Percentiles rank a stretch among this genome's conserved stretches.
Evolutionary conservation across 2,113 vertebrate genomes (phyloP).

Genomic region (Calyptomena viridis): DNA sequence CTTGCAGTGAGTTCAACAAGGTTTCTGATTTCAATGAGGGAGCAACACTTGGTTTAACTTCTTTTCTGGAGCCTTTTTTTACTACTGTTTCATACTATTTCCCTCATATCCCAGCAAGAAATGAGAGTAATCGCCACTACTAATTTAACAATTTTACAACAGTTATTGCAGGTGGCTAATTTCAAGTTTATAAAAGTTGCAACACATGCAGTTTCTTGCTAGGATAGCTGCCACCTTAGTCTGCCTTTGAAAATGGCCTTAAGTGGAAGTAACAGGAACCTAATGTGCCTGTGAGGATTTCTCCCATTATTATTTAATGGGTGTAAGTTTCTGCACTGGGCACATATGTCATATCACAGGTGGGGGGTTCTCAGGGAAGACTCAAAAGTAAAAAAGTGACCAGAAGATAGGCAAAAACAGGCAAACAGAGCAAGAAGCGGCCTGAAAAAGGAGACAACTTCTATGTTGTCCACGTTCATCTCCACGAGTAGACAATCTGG

Average conservation of each 20-base stretch:
- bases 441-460: neutral
- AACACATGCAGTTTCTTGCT: neutral
- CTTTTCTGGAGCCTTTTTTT: slow-evolving; percentile 17
- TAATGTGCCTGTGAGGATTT: neutral
- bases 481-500: neutral
- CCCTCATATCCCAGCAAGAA: neutral
- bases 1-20: neutral
- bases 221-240: neutral
- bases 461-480: neutral
- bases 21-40: slow-evolving; percentile 16
- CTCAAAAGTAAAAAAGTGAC: neutral
- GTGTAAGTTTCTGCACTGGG: neutral
- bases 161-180: slow-evolving; percentile 1
- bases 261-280: neutral
- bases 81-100: neutral
- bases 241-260: neutral
- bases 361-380: neutral
- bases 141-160: slow-evolving; percentile 9
- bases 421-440: neutral
- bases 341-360: accelerated
- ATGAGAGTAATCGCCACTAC: neutral
- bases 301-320: neutral
- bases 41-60: slow-evolving; percentile 12
- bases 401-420: neutral
- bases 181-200: neutral